phyloP scores from a whole-genome alignment of 2,797 vertebrate species.

The Eulemur mongoz region DNA sequence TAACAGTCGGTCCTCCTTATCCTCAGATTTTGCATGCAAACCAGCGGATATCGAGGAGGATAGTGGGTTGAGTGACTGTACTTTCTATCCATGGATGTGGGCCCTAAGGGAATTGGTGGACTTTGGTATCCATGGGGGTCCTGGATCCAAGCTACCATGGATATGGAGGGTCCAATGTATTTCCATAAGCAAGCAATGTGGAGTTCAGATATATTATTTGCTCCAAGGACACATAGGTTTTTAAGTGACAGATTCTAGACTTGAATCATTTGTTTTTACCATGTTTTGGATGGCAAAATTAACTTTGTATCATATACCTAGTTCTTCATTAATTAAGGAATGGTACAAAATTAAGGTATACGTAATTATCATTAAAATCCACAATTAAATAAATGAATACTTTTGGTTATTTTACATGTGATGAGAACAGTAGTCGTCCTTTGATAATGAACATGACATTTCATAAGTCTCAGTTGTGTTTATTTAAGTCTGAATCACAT shows the following conservation, averaged over 20 bases:
- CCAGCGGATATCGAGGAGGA: not conserved
- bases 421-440: not conserved
- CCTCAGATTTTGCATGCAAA: not conserved
- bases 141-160: not conserved
- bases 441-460: not conserved
- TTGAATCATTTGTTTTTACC: constrained; percentile 1
- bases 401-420: not conserved
- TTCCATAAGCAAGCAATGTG: not conserved
- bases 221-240: not conserved
- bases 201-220: not conserved
- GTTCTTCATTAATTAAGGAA: not conserved
- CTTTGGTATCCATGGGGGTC: not conserved
- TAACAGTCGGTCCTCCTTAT: not conserved
- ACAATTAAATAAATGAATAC: not conserved
- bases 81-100: not conserved
- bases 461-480: not conserved
- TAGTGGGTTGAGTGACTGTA: not conserved
- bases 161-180: not conserved
- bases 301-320: not conserved
- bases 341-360: not conserved
- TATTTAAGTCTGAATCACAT: not conserved
- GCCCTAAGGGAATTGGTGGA: not conserved
- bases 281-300: not conserved
- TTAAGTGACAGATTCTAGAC: not conserved
- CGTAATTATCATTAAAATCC: not conserved